These are phyloP conservation scores for western clawed frog (Xenopus tropicalis) DNA, from an alignment of 2,113 vertebrate genomes.

Conservation along the genomic window UCB_Xtro_10.0 CM004443.2:76186501-76187000, in stretches of 20 bases:
- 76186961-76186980: too few species aligned
- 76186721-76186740: conserved; percentile 39
- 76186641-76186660: conserved; percentile 39
- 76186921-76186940: too few species aligned
- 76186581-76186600: conserved; percentile 4
- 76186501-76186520: neutral
- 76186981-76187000: too few species aligned
- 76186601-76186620: conserved; percentile 35
- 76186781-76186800: conserved; percentile 32
- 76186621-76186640: conserved; percentile 29
- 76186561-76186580: neutral
- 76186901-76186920: too few species aligned
- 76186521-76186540: neutral
- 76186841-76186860: conserved; percentile 5
- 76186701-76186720: conserved; percentile 24
- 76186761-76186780: conserved; percentile 36
- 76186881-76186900: too few species aligned
- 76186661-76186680: conserved; percentile 10
- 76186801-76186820: neutral
- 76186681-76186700: conserved; percentile 18
- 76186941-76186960: too few species aligned
- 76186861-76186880: too few species aligned
- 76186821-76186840: conserved; percentile 8
- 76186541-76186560: neutral
- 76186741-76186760: conserved; percentile 36